Conservation (phyloP, 2,113 vertebrate species). For the Phalacrocorax aristotelis region DNA sequence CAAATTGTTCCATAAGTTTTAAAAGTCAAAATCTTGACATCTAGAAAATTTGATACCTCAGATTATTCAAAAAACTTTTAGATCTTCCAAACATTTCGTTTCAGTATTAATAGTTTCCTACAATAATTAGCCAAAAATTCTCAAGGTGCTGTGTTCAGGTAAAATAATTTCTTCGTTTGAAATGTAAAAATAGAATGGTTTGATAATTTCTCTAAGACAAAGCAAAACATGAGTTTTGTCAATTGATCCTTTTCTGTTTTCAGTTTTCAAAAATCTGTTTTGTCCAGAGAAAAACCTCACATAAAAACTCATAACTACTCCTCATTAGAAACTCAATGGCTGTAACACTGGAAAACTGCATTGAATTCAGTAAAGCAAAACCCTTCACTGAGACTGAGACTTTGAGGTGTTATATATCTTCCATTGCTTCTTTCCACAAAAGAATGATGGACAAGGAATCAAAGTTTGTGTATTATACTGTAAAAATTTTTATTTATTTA, state of each 20-base stretch:
- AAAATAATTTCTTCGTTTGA: neutral
- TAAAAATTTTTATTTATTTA: neutral
- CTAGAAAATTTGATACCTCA: neutral
- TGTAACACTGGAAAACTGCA: neutral
- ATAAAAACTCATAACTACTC: neutral
- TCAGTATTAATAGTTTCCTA: neutral
- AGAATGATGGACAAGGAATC: neutral
- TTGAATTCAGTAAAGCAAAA: neutral
- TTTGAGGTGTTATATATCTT: neutral
- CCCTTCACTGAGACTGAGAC: neutral
- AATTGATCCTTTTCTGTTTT: neutral
- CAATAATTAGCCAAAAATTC: neutral
- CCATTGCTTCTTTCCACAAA: neutral
- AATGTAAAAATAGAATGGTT: neutral
- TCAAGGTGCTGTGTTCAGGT: neutral
- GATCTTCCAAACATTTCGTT: neutral
- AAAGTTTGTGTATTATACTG: neutral
- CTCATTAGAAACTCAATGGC: neutral
- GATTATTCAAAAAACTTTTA: neutral
- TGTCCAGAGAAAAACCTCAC: neutral
- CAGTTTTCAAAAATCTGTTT: neutral
- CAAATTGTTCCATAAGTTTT: neutral
- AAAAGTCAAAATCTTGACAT: neutral
- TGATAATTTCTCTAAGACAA: neutral
- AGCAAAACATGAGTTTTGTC: neutral